phyloP scores from a whole-genome alignment of 2,797 vertebrate species.

The Tadarida brasiliensis region DNA sequence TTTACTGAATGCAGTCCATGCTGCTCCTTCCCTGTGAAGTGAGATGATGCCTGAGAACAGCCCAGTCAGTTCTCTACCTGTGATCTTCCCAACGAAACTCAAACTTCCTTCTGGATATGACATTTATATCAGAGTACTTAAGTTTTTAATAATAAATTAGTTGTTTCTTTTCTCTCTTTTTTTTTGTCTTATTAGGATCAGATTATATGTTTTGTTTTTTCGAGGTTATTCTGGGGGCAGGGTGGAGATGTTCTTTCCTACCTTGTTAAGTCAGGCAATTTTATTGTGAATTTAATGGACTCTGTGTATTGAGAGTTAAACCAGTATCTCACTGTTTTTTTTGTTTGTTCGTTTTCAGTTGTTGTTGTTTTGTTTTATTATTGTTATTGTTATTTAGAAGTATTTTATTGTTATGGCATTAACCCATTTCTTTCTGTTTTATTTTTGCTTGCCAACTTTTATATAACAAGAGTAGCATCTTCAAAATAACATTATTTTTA shows the following conservation, averaged over 20 bases:
- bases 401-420: not conserved
- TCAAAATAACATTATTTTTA: slow-evolving; percentile 84
- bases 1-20: not conserved
- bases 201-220: not conserved
- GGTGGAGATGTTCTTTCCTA: not conserved
- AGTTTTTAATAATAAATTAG: not conserved
- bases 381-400: not conserved
- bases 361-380: too few relatives aligned
- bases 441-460: slow-evolving; percentile 76
- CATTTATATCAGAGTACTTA: not conserved
- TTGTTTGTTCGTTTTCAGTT: not conserved
- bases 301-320: not conserved
- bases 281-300: not conserved
- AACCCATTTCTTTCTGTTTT: not conserved
- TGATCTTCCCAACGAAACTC: not conserved
- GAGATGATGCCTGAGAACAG: not conserved
- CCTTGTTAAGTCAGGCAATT: not conserved
- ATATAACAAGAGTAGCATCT: slow-evolving; percentile 83
- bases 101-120: not conserved
- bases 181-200: not conserved
- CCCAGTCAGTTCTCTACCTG: not conserved
- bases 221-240: not conserved
- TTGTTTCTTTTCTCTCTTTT: not conserved
- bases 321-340: not conserved
- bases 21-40: not conserved